A percentile compares a stretch with the other conserved stretches of the same genome.
Evolutionary conservation across 2,888 invertebrate genomes (phyloP).

Genomic region (Cataglyphis albicans): DNA sequence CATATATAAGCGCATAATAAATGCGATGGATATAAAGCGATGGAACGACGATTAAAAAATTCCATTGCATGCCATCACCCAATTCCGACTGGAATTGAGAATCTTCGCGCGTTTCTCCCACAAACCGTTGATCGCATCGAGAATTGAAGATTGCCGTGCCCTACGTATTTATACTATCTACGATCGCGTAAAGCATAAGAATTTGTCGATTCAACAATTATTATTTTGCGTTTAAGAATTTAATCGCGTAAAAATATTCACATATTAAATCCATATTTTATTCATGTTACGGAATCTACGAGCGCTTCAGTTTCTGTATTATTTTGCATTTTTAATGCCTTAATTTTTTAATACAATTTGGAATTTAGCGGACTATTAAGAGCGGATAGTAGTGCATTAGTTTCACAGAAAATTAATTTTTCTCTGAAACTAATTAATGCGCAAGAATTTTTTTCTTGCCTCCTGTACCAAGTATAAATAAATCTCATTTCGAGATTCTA

Average conservation of each 20-base stretch:
- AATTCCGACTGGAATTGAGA: constrained; percentile 43
- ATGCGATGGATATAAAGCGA: constrained; percentile 65
- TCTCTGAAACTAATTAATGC: no score
- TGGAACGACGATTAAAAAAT: constrained; percentile 84
- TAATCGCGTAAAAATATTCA: not conserved
- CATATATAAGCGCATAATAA: constrained; percentile 52
- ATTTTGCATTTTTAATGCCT: not conserved
- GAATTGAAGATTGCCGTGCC: constrained; percentile 37
- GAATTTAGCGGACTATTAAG: no score
- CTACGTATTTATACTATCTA: constrained; percentile 29
- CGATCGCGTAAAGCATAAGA: constrained; percentile 55
- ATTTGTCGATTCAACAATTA: constrained; percentile 25
- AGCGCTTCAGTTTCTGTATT: not conserved
- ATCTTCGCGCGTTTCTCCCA: constrained; percentile 58
- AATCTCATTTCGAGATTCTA: no score
- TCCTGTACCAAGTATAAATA: no score
- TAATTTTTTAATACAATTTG: no score
- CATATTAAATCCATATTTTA: constrained; percentile 5
- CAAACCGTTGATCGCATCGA: constrained; percentile 46
- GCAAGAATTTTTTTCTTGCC: no score
- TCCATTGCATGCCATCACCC: constrained; percentile 72
- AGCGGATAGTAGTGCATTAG: no score
- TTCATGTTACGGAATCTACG: not conserved
- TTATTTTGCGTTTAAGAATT: constrained; percentile 8
- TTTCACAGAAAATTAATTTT: no score